Conservation (phyloP, 2,888 invertebrate species). For the Pachliopta kotzebuea region DNA sequence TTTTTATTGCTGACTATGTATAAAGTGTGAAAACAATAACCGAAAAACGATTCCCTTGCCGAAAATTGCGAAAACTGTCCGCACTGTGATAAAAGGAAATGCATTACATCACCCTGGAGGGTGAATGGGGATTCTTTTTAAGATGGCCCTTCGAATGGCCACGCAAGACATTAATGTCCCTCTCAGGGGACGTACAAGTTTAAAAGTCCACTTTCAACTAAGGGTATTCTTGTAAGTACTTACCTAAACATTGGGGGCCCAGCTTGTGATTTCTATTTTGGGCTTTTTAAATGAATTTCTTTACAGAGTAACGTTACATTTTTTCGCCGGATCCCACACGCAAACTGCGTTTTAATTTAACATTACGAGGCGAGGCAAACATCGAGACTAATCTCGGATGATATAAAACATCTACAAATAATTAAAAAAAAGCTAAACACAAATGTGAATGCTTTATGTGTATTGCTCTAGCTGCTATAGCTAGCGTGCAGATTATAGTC, state of each 20-base stretch:
- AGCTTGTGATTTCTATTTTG: conserved; percentile 11
- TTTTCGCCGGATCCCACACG: not conserved
- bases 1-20: conserved; percentile 61
- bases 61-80: conserved; percentile 72
- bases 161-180: conserved; percentile 66
- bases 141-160: conserved; percentile 70
- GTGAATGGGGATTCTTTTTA: conserved; percentile 61
- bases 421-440: conserved; percentile 1
- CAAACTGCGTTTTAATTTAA: not conserved
- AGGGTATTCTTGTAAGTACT: conserved; percentile 34
- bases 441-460: not conserved
- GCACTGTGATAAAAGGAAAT: conserved; percentile 76
- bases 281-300: conserved; percentile 12
- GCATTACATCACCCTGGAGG: conserved; percentile 70
- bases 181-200: conserved; percentile 61
- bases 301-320: not conserved
- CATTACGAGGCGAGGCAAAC: not conserved
- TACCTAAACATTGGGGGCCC: conserved; percentile 13
- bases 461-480: not conserved
- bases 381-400: conserved; percentile 1
- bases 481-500: conserved; percentile 5
- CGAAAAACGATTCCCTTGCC: conserved; percentile 73
- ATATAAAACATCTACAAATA: not conserved
- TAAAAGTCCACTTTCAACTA: conserved; percentile 66
- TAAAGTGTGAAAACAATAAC: conserved; percentile 69